Evolutionary conservation across 2,888 invertebrate genomes (phyloP), one percentile per base, ranked within the genome.

Genomic region (Patella caerulea): DNA sequence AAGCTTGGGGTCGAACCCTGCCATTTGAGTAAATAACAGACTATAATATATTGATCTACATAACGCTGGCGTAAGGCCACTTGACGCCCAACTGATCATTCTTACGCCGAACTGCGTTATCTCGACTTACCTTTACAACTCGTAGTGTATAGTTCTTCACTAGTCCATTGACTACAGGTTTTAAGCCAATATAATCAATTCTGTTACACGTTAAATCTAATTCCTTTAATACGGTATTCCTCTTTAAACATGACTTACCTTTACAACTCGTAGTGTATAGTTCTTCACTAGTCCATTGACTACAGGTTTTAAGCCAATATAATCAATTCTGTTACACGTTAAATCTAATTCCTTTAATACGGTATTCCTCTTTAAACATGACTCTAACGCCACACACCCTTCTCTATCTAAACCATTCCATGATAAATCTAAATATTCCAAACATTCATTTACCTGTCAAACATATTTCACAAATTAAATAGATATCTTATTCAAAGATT

Each of bases 391-490:
- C 65, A 12, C 24, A 2, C 65, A 65, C 7, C 65, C 65, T 14
- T 65, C 65, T 24, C 65, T 65, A 65, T 24, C 65, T 24, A 65
- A 14, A 65, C 65, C 65, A 19, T 65, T 65, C 65, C 65, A 65
- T 24, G 65, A 65, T 65, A 65, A 14, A 65, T 65, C 14, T 9
- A 65, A 9, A 65, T 24, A 24, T 24, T 65, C 65, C 19, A 65
- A 24, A 9, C 45, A 45, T 45, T 45, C 45, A 45, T 45, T 45
- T 9, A 45, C 45, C 45, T 45, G 45, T 7, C 45, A 45, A 45
- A 45, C 45, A 45, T 45, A 45, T 34, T 34, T 5, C 34, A 34
- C 34, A 34, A 34, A 34, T 34, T 34, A 34, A 34, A 34, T 5
- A 34, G 34, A 34, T 34, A 34, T 34, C 34, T 34, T 4, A 5